Conservation (phyloP, 2,888 invertebrate genomes). For the Lasioglossum leucozonium region DNA sequence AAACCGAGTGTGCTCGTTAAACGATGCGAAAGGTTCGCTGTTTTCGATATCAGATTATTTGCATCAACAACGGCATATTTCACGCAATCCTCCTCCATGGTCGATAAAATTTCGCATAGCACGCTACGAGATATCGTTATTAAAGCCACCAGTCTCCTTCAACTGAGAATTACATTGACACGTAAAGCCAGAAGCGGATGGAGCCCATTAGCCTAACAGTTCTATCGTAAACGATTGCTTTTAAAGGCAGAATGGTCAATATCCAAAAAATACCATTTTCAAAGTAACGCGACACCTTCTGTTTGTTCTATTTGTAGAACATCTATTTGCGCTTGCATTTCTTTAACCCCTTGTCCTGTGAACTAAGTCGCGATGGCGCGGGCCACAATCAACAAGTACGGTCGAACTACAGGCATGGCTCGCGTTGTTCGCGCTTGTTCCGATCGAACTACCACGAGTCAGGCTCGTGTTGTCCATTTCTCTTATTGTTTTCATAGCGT, state of each 20-base stretch:
- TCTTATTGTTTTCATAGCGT: too few relatives aligned
- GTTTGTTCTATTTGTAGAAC: not conserved
- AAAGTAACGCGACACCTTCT: not conserved
- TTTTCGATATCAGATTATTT: not conserved
- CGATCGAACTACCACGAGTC: too few relatives aligned
- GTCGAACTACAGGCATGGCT: too few relatives aligned
- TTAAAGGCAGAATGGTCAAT: too few relatives aligned
- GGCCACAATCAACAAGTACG: not conserved
- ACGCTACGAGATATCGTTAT: too few relatives aligned
- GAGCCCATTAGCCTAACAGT: not conserved
- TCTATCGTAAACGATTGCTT: not conserved
- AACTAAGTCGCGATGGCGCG: too few relatives aligned
- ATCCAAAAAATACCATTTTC: not conserved
- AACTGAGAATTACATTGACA: not conserved
- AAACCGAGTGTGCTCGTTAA: slow-evolving; percentile 19
- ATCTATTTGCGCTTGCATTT: not conserved
- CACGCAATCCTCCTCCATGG: too few relatives aligned
- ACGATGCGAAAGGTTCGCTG: not conserved
- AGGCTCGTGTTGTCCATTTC: too few relatives aligned
- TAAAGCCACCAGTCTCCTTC: not conserved
- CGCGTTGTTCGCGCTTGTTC: too few relatives aligned
- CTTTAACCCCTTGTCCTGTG: not conserved
- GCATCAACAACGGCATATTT: not conserved
- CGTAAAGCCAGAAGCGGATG: not conserved
- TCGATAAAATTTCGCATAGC: too few relatives aligned